Evolutionary conservation across 1,140 invertebrate genomes (phyloP), one percentile per base, ranked within the genome.

Genomic region (Zaprionus davidi): DNA sequence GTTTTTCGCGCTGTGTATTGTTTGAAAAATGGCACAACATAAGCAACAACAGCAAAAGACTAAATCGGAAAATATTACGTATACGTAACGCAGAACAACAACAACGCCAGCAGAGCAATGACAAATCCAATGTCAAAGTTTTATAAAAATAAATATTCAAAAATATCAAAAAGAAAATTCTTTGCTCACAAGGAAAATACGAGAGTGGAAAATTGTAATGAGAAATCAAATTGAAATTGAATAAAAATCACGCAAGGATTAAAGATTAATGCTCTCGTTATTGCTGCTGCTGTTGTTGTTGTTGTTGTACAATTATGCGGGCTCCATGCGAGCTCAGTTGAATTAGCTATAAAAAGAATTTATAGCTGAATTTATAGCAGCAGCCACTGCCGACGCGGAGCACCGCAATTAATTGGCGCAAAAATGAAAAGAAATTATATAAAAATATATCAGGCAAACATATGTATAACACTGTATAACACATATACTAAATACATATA

Each of bases 121-220:
- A 91, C 90, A 91, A 87, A 91, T 82, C 82, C 90, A 92, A 92
- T 92, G 90, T 92, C 90, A 90, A 82, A 90, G 79, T 74, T 82
- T 90, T 90, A 90, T 91, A 90, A 90, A 90, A 90, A 90, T 90
- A 90, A 90, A 90, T 90, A 85, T 90, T 90, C n/a, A 71, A 74
- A 78, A 71, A 31, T 38, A 44, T 38, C 57, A 69, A 53, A 26
- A 41, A 13, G 28, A 26, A 36, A 51, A 51, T 51, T 22, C 17
- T 20, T 9, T 51, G 22, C 46, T 5, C 46, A 24, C 46, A 12
- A 56, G 20, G 5, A 44, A 55, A 38, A 46, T 64, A 11, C n/a
- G 13, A 26, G 24, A 26, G 24, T 5, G 0, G 46, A 68, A 64
- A 46, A 28, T 15, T 49, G 9, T 28, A 55, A 20, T 53, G 28